These are phyloP conservation scores for Bostrychus sinensis DNA, from an alignment of 2,113 vertebrate genomes.

Conservation along the genomic window DNA sequence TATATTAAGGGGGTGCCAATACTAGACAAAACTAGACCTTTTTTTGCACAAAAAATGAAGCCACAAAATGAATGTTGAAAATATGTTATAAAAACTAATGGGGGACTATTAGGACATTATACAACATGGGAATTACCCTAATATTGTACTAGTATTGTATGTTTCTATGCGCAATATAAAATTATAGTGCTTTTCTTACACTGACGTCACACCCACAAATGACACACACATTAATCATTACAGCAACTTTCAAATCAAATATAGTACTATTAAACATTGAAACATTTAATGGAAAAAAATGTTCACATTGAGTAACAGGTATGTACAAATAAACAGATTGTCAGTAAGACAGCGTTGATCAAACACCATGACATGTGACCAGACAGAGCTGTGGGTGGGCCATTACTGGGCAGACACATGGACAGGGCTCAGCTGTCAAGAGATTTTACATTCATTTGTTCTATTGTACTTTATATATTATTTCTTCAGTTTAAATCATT, in stretches of 20 bases:
- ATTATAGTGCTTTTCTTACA: too few relatives aligned
- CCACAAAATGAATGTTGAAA: too few relatives aligned
- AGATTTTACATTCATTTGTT: too few relatives aligned
- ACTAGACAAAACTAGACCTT: too few relatives aligned
- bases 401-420: background rate
- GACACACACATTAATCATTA: background rate
- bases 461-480: too few relatives aligned
- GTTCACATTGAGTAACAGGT: background rate
- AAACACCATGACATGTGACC: constrained; percentile 1
- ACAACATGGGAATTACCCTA: too few relatives aligned
- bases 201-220: background rate
- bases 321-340: background rate
- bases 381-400: background rate
- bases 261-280: background rate
- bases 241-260: background rate
- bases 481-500: background rate
- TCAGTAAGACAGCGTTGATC: background rate
- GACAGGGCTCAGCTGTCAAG: background rate
- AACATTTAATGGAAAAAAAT: background rate
- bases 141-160: too few relatives aligned
- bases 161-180: too few relatives aligned
- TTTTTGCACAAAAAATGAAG: too few relatives aligned
- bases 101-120: too few relatives aligned
- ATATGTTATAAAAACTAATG: too few relatives aligned
- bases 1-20: too few relatives aligned